Conservation (phyloP, 2,113 vertebrate genomes). For the Melierax canorus region DNA sequence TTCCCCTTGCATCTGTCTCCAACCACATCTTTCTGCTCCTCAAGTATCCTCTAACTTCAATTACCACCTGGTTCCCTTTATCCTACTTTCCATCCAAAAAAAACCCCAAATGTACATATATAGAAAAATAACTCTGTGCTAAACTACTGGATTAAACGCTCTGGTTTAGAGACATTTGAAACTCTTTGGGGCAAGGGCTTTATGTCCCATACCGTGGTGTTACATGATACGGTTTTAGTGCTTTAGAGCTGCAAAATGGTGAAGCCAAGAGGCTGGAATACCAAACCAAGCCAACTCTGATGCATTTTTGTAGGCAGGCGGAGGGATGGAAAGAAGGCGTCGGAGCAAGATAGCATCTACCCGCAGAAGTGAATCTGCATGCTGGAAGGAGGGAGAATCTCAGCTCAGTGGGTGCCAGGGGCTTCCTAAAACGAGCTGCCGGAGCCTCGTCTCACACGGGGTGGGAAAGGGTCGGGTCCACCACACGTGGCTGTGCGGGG, state of each 20-base stretch:
- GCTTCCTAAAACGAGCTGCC: background rate
- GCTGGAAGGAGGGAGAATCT: background rate
- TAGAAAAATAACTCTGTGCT: background rate
- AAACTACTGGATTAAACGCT: rapidly evolving
- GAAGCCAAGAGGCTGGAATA: background rate
- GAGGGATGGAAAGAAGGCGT: rapidly evolving
- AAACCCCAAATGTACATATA: rapidly evolving
- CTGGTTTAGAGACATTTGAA: background rate
- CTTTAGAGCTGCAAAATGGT: background rate
- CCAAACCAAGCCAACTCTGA: background rate
- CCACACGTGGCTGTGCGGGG: rapidly evolving
- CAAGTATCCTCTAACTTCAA: background rate
- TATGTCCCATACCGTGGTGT: background rate
- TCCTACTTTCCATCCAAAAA: background rate
- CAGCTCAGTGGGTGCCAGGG: background rate
- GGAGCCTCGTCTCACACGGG: rapidly evolving
- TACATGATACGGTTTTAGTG: background rate
- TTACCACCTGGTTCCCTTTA: background rate
- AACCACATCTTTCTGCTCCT: background rate
- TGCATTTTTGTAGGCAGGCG: background rate
- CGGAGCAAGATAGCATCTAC: background rate
- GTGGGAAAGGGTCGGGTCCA: background rate
- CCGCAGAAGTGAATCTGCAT: background rate
- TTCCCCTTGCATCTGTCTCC: background rate
- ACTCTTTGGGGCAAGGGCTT: background rate